Evolutionary conservation across 2,888 invertebrate genomes (phyloP), one percentile per base, ranked within the genome.

Genomic region (Scelioninae gen. 2): DNA sequence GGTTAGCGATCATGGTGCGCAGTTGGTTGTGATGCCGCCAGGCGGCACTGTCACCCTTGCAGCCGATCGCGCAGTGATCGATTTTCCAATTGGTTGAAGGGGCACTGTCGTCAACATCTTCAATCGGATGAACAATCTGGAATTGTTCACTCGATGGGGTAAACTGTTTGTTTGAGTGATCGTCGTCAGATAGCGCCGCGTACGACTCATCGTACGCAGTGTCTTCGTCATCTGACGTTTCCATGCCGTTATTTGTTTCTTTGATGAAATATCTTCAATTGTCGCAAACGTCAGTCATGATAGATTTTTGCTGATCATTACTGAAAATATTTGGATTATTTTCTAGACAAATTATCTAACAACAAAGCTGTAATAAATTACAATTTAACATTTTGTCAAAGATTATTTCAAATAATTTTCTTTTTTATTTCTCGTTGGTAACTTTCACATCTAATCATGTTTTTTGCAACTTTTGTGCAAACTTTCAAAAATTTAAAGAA

Each of bases 11-110:
- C 33, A 55, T 48, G 33, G 55, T 7, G 18, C 48, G 13, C 0
- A 63, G 46, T 25, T 70, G 22, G 18, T 57, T 71, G 31, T 64
- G 28, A 5, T 37, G 58, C 16, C 15, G 50, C 13, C 10, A 33
- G 58, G 48, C 37, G 43, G 43, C 57, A 15, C 25, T 43, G n/a
- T 16, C 4, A 15, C 35, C 58, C 0, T 16, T 61, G 39, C 69
- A 61, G 0, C 41, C 69, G 33, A 33, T 31, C n/a, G 58, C 60
- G 6, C 68, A 61, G 13, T 43, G 43, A 67, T 50, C 31, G 25
- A 52, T 58, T 58, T 58, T 67, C n/a, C 28, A 41, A 58, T 67
- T 48, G 19, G 18, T 4, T 50, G n/a, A n/a, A n/a, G 57, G 41
- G 37, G 37, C 41, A 31, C 13, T 18, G 35, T 22, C 33, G 41